Evolutionary conservation across 30 jellyfish, hydroid and myxozoan genomes (phyloP).

Genomic region (Cassiopea andromeda): DNA sequence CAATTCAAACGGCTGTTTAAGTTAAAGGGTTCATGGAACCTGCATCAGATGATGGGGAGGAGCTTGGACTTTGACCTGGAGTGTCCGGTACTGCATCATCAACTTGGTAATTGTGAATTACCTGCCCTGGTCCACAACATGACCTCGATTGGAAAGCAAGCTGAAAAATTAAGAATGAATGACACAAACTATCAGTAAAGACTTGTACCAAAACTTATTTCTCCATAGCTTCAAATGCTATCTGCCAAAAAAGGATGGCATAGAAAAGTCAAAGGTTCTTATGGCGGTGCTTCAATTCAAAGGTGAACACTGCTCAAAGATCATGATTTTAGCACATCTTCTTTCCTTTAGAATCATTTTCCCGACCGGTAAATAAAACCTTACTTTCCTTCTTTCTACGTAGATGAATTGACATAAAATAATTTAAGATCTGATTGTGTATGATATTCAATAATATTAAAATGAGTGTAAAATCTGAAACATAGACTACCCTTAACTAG

Average conservation of each 20-base stretch:
- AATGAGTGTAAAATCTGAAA: no score
- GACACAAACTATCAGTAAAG: neutral
- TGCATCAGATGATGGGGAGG: constrained; percentile 26
- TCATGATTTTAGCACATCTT: neutral
- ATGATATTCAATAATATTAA: no score
- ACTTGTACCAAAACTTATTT: neutral
- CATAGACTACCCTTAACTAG: no score
- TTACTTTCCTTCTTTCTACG: no score
- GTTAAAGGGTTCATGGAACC: constrained; percentile 4
- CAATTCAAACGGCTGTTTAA: neutral
- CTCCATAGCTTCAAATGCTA: neutral
- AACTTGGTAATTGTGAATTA: constrained; percentile 83
- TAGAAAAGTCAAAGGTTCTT: neutral
- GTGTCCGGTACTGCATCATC: constrained; percentile 71
- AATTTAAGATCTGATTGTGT: no score
- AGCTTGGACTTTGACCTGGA: constrained; percentile 54
- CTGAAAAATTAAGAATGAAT: constrained; percentile 10
- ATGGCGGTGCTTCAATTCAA: neutral
- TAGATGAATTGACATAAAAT: no score
- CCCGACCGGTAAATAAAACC: no score
- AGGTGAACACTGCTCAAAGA: neutral
- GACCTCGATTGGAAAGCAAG: constrained; percentile 72
- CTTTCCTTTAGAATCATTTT: neutral
- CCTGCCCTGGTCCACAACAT: constrained; percentile 65
- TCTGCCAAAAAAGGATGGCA: neutral